Percentiles rank a stretch among this genome's conserved stretches.
Conservation (phyloP, 2,888 invertebrate genomes). For the Sphinx pinastri region DNA sequence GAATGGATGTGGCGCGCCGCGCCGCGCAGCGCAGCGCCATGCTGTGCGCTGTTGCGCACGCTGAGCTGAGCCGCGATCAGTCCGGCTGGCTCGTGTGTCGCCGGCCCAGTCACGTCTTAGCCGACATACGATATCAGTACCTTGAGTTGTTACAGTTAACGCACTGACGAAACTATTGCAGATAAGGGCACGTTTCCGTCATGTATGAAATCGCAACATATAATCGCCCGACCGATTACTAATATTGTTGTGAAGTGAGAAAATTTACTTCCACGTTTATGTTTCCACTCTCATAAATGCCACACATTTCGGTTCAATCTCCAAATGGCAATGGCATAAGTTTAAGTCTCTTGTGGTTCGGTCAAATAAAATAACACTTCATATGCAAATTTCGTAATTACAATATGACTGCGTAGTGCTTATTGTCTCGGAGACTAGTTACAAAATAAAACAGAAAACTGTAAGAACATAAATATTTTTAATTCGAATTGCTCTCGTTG, state of each 20-base stretch:
- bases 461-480: neutral
- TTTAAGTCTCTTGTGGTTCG: neutral
- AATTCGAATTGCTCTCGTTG: neutral
- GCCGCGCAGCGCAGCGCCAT: neutral
- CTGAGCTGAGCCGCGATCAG: neutral
- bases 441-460: neutral
- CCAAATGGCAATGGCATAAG: neutral
- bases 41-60: neutral
- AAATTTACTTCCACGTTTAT: slow-evolving; percentile 1
- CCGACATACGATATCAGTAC: slow-evolving; percentile 23
- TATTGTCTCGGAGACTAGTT: slow-evolving; percentile 1
- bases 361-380: slow-evolving; percentile 6
- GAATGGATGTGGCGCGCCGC: too few species aligned
- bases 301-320: neutral
- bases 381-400: slow-evolving; percentile 17
- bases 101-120: slow-evolving; percentile 10
- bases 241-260: slow-evolving; percentile 20
- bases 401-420: neutral
- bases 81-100: slow-evolving; percentile 4
- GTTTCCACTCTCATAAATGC: neutral
- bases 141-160: slow-evolving; percentile 22
- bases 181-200: slow-evolving; percentile 22
- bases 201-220: slow-evolving; percentile 22
- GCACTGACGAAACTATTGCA: slow-evolving; percentile 23
- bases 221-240: slow-evolving; percentile 21